phyloP scores from a whole-genome alignment of 2,113 vertebrate species.

The Lamprologus speciosus region DNA sequence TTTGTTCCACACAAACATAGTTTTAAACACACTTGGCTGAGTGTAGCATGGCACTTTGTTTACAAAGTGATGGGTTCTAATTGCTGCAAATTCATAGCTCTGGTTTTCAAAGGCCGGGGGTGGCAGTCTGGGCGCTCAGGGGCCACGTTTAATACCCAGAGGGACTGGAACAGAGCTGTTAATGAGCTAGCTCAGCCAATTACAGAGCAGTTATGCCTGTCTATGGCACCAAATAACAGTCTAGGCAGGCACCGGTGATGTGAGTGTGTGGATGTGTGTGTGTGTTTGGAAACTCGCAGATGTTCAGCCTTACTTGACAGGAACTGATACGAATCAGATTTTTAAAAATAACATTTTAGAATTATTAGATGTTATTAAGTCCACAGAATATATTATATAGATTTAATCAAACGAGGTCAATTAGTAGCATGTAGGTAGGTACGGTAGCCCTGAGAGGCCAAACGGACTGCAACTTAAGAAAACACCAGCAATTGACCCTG shows the following conservation, averaged over 20 bases:
- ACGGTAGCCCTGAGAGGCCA: background rate
- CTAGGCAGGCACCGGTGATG: fast-evolving
- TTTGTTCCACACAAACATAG: background rate
- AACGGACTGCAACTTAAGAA: background rate
- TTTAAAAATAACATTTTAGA: background rate
- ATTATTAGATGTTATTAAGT: background rate
- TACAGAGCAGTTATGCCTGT: background rate
- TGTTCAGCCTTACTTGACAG: background rate
- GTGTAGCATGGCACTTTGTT: background rate
- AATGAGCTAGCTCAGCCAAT: constrained; percentile 12
- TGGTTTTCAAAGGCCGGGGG: background rate
- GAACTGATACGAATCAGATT: background rate
- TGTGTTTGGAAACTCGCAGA: background rate
- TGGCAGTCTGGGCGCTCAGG: background rate
- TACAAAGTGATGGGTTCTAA: constrained; percentile 29
- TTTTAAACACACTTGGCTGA: background rate
- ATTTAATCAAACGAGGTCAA: background rate
- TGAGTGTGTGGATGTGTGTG: background rate
- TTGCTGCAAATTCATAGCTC: background rate
- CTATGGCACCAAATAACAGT: background rate
- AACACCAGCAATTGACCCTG: background rate
- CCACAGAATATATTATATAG: background rate
- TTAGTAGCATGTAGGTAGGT: background rate
- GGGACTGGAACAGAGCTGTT: background rate
- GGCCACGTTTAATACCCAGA: background rate